A percentile compares a stretch with the other conserved stretches of the same genome.
phyloP scores from a whole-genome alignment of 2,888 invertebrate genomes.

The Gari tellinella region DNA sequence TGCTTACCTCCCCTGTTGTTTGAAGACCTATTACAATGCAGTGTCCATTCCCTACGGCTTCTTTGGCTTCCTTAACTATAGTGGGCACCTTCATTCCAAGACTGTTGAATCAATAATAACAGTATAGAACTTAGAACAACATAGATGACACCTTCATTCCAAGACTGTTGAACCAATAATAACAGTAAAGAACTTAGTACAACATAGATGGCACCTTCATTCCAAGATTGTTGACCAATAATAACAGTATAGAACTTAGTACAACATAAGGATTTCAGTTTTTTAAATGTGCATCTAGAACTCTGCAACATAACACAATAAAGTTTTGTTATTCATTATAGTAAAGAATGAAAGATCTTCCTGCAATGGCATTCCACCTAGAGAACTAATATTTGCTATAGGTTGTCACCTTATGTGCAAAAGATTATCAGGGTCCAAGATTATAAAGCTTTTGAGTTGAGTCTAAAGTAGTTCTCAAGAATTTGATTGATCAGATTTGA shows the following conservation, averaged over 20 bases:
- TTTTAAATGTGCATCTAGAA: too few species aligned
- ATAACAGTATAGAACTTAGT: background rate
- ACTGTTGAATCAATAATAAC: constrained; percentile 59
- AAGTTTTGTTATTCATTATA: too few species aligned
- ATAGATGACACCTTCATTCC: constrained; percentile 85
- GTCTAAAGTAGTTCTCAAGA: too few species aligned
- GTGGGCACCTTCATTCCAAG: constrained; percentile 85
- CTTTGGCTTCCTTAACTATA: constrained; percentile 77
- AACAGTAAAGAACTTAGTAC: constrained; percentile 1
- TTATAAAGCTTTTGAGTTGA: too few species aligned
- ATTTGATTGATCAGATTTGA: too few species aligned
- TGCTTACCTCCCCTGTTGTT: constrained; percentile 82
- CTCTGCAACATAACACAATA: too few species aligned
- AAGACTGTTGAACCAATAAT: constrained; percentile 73
- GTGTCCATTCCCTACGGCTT: constrained; percentile 73
- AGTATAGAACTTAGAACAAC: background rate
- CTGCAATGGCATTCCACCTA: too few species aligned
- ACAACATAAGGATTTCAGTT: too few species aligned
- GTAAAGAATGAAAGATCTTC: too few species aligned
- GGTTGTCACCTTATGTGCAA: too few species aligned
- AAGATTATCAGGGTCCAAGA: too few species aligned
- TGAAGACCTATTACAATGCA: constrained; percentile 84
- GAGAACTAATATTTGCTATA: too few species aligned
- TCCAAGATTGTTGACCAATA: constrained; percentile 81
- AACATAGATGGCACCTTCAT: constrained; percentile 84